These are phyloP conservation scores for Tipula confusa DNA, from an alignment of 2,888 invertebrate species.

Conservation along the genomic window DNA sequence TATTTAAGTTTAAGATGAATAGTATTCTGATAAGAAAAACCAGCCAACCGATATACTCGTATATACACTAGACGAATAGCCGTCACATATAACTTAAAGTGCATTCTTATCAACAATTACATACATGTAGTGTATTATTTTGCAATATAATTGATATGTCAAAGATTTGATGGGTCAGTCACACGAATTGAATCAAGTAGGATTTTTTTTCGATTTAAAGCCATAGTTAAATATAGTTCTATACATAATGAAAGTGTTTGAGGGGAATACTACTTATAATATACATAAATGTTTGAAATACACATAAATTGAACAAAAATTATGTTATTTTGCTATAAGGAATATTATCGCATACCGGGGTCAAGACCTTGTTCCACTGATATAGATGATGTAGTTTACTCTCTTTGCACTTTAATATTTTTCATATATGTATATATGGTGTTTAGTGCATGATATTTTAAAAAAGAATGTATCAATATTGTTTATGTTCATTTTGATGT, in stretches of 20 bases:
- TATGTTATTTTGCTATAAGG: neutral
- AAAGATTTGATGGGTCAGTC: neutral
- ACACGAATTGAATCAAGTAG: too few species aligned
- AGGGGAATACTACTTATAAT: too few species aligned
- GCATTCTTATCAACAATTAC: neutral
- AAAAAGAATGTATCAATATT: neutral
- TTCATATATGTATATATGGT: neutral
- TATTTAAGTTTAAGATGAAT: neutral
- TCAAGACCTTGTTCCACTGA: neutral
- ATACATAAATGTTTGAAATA: too few species aligned
- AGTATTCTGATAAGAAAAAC: neutral
- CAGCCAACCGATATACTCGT: neutral
- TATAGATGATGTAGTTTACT: neutral
- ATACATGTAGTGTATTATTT: neutral
- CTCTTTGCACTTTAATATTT: neutral
- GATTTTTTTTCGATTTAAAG: too few species aligned
- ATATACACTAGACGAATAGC: neutral
- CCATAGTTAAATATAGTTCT: too few species aligned
- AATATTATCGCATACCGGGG: neutral
- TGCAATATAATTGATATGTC: neutral
- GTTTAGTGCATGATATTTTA: neutral
- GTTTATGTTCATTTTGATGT: too few species aligned
- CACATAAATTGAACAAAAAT: neutral
- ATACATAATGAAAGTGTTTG: too few species aligned
- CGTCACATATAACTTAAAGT: too few species aligned